These are phyloP conservation scores for Lepidurus packardi DNA, from an alignment of 1,140 invertebrate genomes.

Conservation along the genomic window DNA sequence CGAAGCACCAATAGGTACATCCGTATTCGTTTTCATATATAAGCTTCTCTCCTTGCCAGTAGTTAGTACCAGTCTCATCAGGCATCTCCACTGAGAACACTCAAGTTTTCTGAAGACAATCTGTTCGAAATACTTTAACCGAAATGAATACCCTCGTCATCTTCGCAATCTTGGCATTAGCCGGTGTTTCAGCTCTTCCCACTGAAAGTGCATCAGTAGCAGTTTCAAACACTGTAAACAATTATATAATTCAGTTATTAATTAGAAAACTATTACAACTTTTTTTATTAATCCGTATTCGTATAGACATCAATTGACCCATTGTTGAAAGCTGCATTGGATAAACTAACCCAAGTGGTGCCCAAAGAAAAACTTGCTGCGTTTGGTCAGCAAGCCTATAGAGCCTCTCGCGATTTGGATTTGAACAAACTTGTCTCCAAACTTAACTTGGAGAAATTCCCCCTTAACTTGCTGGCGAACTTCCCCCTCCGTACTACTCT, in stretches of 20 bases:
- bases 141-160: neutral
- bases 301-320: neutral
- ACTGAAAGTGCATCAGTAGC: neutral
- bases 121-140: neutral
- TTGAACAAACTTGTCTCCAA: neutral
- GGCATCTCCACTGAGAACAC: neutral
- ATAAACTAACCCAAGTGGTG: conserved; percentile 1
- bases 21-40: conserved; percentile 1
- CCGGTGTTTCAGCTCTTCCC: neutral
- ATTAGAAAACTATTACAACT: neutral
- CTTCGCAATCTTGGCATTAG: neutral
- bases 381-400: neutral
- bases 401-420: neutral
- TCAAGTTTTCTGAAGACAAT: neutral
- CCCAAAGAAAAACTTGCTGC: neutral
- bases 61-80: neutral
- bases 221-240: neutral
- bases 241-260: neutral
- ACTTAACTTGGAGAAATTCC: neutral
- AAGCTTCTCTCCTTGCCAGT: neutral
- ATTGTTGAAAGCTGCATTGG: conserved; percentile 2
- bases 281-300: neutral
- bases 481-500: neutral
- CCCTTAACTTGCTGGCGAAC: too few species aligned
- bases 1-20: neutral